Conservation (phyloP, 2,888 invertebrate species). For the Hydroisotoma schaefferi region DNA sequence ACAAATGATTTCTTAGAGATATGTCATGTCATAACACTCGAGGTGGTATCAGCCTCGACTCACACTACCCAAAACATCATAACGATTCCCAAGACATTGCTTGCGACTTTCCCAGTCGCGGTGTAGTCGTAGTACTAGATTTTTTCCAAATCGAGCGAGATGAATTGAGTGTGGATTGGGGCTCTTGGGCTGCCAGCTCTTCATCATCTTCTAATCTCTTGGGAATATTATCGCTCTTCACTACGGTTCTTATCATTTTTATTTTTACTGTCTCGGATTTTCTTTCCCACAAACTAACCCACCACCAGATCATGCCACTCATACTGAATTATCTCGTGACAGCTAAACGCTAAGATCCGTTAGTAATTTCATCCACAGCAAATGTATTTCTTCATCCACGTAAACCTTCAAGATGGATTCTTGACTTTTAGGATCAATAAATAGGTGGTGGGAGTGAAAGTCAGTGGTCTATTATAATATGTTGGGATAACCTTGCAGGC, state of each 20-base stretch:
- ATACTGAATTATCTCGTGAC: constrained; percentile 5
- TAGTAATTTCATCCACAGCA: no score
- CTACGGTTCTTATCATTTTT: constrained; percentile 13
- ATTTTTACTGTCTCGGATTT: constrained; percentile 1
- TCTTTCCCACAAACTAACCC: constrained; percentile 1
- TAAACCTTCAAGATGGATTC: no score
- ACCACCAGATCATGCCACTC: constrained; percentile 12
- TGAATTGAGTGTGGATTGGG: constrained; percentile 28
- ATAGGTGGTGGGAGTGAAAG: no score
- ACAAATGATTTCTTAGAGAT: constrained; percentile 1
- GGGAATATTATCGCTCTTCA: constrained; percentile 37
- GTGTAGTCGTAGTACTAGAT: not conserved
- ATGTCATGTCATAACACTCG: constrained; percentile 4
- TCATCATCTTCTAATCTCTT: constrained; percentile 35
- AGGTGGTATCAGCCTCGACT: not conserved
- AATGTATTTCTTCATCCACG: no score
- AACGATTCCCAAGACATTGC: no score
- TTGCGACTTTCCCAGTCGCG: no score
- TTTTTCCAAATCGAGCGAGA: constrained; percentile 20
- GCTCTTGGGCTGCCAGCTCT: constrained; percentile 17
- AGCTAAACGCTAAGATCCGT: no score
- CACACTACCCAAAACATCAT: not conserved
- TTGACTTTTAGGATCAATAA: no score
- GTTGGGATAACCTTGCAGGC: no score
- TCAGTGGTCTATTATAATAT: no score